Conservation (phyloP, 2,888 invertebrate genomes). For the Phengaris arion region DNA sequence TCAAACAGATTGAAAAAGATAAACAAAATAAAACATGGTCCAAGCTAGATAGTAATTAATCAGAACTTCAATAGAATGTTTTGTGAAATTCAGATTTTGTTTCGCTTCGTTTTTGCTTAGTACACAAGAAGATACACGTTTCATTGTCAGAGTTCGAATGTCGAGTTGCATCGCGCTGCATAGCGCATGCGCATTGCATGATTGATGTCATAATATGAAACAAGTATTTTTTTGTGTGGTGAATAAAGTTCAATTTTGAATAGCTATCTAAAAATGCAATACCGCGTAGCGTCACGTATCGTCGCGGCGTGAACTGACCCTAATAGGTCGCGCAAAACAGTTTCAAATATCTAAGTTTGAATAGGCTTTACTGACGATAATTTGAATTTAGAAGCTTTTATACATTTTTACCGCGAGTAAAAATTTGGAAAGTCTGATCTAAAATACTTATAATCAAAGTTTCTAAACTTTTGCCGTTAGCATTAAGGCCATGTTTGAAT, state of each 20-base stretch:
- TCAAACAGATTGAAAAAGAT: conserved; percentile 7
- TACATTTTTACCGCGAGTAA: background rate
- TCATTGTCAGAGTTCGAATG: no score
- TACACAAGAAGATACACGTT: no score
- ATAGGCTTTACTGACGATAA: background rate
- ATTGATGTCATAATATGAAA: no score
- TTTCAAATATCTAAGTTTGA: background rate
- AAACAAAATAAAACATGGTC: conserved; percentile 5
- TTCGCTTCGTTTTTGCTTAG: background rate
- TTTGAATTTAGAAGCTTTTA: background rate
- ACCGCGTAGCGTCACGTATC: no score
- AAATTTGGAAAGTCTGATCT: background rate
- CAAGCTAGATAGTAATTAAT: conserved; percentile 19
- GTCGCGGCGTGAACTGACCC: background rate
- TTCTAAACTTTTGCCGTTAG: background rate
- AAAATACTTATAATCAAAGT: background rate
- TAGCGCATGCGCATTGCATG: no score
- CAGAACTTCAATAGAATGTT: conserved; percentile 10
- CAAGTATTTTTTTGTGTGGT: no score
- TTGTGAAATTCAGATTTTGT: conserved; percentile 23
- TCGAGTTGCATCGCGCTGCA: no score
- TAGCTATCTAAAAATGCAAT: no score
- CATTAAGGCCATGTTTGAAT: no score
- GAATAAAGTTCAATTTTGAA: no score
- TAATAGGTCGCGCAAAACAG: background rate